Evolutionary conservation across 2,113 vertebrate species (phyloP), one percentile per base, ranked within the genome.

Genomic region (Varanus komodoensis): DNA sequence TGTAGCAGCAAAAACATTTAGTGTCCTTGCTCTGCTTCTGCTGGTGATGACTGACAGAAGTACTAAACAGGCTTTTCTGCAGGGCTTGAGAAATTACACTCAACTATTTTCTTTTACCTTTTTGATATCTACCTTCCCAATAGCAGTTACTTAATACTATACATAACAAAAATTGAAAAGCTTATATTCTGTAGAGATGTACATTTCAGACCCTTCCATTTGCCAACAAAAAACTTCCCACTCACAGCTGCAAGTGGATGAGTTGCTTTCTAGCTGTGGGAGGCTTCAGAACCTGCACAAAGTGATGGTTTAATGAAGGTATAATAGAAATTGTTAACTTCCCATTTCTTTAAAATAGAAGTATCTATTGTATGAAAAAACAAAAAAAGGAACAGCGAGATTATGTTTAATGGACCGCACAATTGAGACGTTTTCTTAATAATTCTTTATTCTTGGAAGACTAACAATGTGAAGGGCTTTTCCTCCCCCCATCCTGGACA

Each of bases 251-350:
- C 52, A 93, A 89, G 32, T 79, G 83, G 87, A 84, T 92, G 91
- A 94, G 71, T 38, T 93, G 64, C 84, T 87, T 92, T 84, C 0
- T 80, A n/a, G 84, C 92, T 81, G 91, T 94, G 87, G 94, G 95
- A 93, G 90, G 94, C 81, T 94, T 89, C 68, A 94, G 85, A 93
- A 94, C 69, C 61, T 54, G 67, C 52, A 82, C 2, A 57, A 94
- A 93, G 73, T 82, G 84, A 94, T 0, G 14, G 87, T 86, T 94
- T 93, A 92, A 94, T 91, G 89, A 93, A 94, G 94, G 71, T 79
- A 69, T 67, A 90, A 84, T 0, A 93, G 80, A 93, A 94, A 94
- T 69, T 0, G 0, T 90, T 93, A 95, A 77, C 69, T 93, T 94
- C 57, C 48, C 86, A 50, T 69, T 90, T 86, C 48, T 93, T 93